phyloP scores from a whole-genome alignment of 1,140 invertebrate species.

The Stegodyphus dumicola region DNA sequence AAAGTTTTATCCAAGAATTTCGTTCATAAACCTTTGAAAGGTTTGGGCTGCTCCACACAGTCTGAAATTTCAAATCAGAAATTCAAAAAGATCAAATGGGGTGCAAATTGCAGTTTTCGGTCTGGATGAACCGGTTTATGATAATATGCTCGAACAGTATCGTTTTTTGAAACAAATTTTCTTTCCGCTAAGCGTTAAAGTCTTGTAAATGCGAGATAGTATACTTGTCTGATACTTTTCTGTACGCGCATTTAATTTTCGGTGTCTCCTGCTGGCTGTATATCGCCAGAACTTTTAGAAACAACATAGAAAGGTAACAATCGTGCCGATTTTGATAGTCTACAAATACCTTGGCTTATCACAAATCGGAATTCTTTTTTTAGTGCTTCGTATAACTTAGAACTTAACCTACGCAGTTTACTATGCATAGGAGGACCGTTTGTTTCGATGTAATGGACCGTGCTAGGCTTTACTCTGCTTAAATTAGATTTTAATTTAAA shows the following conservation, averaged over 20 bases:
- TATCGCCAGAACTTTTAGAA: constrained; percentile 59
- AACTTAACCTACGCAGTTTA: constrained; percentile 11
- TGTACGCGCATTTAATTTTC: constrained; percentile 64
- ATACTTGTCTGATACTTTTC: constrained; percentile 64
- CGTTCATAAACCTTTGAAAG: constrained; percentile 6
- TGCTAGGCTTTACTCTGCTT: not conserved
- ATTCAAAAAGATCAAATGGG: not conserved
- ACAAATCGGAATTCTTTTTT: constrained; percentile 64
- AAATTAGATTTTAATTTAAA: constrained; percentile 22
- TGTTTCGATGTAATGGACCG: constrained; percentile 22
- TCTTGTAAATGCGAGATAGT: not conserved
- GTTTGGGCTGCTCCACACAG: not conserved
- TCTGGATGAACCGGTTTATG: not conserved
- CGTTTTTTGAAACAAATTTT: not conserved
- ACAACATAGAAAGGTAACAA: constrained; percentile 65
- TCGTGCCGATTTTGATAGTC: constrained; percentile 68
- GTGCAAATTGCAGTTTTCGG: not conserved
- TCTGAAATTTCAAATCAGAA: not conserved
- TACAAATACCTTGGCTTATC: constrained; percentile 65
- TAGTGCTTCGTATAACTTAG: constrained; percentile 19
- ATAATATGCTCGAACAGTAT: constrained; percentile 3
- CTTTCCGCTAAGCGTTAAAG: not conserved
- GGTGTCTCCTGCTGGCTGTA: constrained; percentile 63
- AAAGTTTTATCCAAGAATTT: not conserved
- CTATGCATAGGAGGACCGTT: constrained; percentile 13